Base-by-base conservation (phyloP, 2,888 invertebrate species). In the Charanyca ferruginea region DNA sequence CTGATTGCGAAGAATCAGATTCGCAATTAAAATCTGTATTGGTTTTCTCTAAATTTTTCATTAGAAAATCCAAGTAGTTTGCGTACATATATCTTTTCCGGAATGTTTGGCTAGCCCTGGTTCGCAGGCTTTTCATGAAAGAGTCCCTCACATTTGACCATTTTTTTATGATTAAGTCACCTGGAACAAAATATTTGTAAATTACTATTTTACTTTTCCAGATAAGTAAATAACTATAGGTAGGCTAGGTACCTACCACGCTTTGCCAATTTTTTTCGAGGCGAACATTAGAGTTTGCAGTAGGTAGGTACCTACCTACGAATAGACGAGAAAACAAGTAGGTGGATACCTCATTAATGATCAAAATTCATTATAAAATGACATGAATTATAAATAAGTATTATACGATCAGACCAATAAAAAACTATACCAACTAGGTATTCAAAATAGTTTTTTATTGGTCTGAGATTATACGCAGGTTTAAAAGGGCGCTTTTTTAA, bases 81-180 rank as follows among this genome's bases (percentile, higher is more conserved):
- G 20, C 45, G 25, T 62, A 23, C 23, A 23, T 35, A 35, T 62
- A 60, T 60, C 8, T 60, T 35, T n/a, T 57, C 2, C 23, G 45
- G 16, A 9, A 35, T 3, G 13, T 18, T 60, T 45, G 18, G 23
- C 44, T 32, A 16, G 61, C 22, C 18, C 11, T 44, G 16, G 35
- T 23, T 23, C 60, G 61, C 0, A 62, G 3, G 6, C 45, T 45
- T 60, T 45, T 62, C 61, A 60, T 60, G 45, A 25, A 62, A 0
- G 61, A 61, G 13, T 62, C 60, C 22, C 61, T 45, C 16, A 62
- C 32, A 35, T 62, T 62, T 16, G 60, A 35, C 35, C 60, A 62
- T 45, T 62, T 62, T 35, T 35, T 59, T 16, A 35, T 25, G 0
- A 60, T 59, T 20, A 4, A 20, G 23, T 25, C 16, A 45, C 61